These are phyloP conservation scores for Tridacna gigas DNA, from an alignment of 2,888 invertebrate species.

Conservation along the genomic window DNA sequence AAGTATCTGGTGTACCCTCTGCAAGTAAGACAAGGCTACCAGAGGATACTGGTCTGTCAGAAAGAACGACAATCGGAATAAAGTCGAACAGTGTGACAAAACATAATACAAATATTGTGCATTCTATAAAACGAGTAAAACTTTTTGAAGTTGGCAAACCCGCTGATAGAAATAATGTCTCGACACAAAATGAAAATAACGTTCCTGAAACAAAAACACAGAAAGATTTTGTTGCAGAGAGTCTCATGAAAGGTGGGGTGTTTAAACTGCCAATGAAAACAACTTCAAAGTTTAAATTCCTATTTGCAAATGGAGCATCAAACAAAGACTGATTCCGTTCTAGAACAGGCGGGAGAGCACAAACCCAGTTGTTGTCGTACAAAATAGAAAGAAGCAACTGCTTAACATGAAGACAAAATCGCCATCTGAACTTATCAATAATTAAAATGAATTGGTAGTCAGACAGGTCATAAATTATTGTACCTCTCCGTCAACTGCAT, in stretches of 20 bases:
- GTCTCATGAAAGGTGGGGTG: slow-evolving; percentile 46
- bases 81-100: background rate
- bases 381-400: background rate
- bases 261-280: slow-evolving; percentile 48
- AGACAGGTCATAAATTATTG: too few relatives aligned
- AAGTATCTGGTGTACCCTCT: background rate
- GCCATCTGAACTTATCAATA: background rate
- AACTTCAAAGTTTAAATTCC: slow-evolving; percentile 54
- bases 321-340: background rate
- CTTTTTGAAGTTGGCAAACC: slow-evolving; percentile 15
- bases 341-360: background rate
- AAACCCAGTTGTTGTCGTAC: background rate
- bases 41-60: background rate
- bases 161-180: background rate
- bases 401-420: background rate
- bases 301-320: slow-evolving; percentile 33
- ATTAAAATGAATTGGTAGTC: too few relatives aligned
- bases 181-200: background rate
- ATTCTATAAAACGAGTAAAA: slow-evolving; percentile 6
- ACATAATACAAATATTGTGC: background rate
- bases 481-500: too few relatives aligned
- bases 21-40: background rate
- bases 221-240: slow-evolving; percentile 39
- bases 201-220: background rate
- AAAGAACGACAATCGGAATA: background rate